Conservation (phyloP, 2,797 vertebrate species). For the Pagetopsis macropterus region DNA sequence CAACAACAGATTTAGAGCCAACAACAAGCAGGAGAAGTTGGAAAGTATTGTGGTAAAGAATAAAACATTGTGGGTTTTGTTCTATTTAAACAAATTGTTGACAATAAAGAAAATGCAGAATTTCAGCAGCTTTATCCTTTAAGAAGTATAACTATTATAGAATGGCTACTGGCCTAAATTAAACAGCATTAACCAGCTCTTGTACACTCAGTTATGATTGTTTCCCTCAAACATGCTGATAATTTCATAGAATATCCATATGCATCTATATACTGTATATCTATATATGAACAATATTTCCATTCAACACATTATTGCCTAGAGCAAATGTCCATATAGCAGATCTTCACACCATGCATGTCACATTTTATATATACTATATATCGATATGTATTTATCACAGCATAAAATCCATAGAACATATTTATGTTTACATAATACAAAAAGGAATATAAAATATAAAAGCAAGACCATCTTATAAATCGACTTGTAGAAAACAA, state of each 20-base stretch:
- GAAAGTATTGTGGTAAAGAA: background rate
- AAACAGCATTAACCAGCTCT: constrained; percentile 46
- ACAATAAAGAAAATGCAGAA: constrained; percentile 16
- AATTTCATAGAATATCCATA: constrained; percentile 55
- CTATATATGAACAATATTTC: constrained; percentile 63
- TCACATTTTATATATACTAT: constrained; percentile 58
- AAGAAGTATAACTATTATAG: constrained; percentile 19
- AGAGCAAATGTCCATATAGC: constrained; percentile 61
- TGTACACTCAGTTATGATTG: constrained; percentile 37
- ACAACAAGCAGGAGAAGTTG: background rate
- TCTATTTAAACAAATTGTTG: constrained; percentile 24
- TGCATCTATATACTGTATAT: constrained; percentile 62
- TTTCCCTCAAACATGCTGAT: constrained; percentile 68
- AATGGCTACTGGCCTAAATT: constrained; percentile 30
- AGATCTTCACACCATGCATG: constrained; percentile 79
- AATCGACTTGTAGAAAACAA: constrained; percentile 77
- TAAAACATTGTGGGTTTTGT: constrained; percentile 10
- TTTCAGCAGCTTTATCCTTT: constrained; percentile 14
- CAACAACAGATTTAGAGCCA: background rate
- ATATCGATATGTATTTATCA: constrained; percentile 62
- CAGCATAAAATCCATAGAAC: constrained; percentile 73
- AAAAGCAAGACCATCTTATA: constrained; percentile 79
- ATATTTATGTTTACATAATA: constrained; percentile 77
- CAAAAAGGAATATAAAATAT: constrained; percentile 82
- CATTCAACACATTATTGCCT: constrained; percentile 71